phyloP scores from a whole-genome alignment of 1,140 invertebrate species.

The Ceratina japonica region DNA sequence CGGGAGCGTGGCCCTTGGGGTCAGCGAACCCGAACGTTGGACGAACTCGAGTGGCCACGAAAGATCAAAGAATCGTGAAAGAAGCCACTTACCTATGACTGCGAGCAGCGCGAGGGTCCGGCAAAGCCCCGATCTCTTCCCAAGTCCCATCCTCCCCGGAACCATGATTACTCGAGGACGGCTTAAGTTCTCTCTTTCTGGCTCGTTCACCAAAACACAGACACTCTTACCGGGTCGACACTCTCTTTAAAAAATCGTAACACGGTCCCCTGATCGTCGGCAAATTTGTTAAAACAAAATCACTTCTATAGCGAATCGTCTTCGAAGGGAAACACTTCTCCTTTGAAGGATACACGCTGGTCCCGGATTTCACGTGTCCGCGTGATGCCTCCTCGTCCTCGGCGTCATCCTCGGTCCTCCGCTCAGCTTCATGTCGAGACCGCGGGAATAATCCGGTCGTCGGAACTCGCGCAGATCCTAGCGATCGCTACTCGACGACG shows the following conservation, averaged over 20 bases:
- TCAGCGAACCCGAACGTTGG: constrained; percentile 3
- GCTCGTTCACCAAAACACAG: neutral
- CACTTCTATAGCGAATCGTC: no score
- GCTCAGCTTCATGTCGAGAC: neutral
- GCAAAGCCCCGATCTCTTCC: neutral
- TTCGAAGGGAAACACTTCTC: no score
- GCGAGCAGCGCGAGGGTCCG: constrained; percentile 32
- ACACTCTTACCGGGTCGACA: neutral
- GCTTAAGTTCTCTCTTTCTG: neutral
- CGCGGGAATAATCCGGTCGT: no score
- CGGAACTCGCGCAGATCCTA: no score
- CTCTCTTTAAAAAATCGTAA: neutral
- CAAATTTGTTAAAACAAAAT: no score
- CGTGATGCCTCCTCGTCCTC: neutral
- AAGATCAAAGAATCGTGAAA: neutral
- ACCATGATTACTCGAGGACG: neutral
- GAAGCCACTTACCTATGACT: constrained; percentile 35
- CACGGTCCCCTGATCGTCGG: neutral
- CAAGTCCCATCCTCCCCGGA: neutral
- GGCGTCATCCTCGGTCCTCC: constrained; percentile 5
- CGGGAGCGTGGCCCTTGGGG: neutral
- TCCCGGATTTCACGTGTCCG: neutral
- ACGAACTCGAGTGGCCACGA: neutral
- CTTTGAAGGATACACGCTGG: no score
- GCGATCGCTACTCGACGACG: neutral